Evolutionary conservation across 35 echinoderm and acorn worm species (phyloP).

Genomic region (Apostichopus californicus): DNA sequence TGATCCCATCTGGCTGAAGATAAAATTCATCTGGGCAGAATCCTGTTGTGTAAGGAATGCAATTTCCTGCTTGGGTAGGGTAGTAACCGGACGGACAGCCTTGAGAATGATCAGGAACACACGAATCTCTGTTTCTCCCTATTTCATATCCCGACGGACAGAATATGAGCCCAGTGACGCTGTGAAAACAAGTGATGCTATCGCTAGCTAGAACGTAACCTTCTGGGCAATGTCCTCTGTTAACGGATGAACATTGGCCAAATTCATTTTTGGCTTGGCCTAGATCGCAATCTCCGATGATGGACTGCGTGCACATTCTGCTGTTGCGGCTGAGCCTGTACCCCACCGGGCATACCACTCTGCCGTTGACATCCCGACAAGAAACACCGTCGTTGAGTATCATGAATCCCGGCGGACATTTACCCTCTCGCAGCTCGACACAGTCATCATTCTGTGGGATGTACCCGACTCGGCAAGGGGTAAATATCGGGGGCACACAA

Average conservation of each 20-base stretch:
- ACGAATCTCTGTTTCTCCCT: neutral
- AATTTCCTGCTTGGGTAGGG: neutral
- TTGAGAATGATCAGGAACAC: neutral
- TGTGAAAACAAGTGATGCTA: slow-evolving; percentile 4
- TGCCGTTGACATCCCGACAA: slow-evolving; percentile 44
- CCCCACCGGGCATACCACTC: slow-evolving; percentile 20
- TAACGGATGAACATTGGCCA: neutral
- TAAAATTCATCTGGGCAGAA: neutral
- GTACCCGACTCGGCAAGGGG: neutral
- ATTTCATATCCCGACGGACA: slow-evolving; percentile 49
- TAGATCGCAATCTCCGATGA: neutral
- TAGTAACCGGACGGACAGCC: neutral
- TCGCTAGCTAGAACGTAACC: slow-evolving; percentile 32
- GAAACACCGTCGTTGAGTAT: slow-evolving; percentile 67
- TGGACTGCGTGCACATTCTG: neutral
- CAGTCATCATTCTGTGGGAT: neutral
- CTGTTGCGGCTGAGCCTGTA: slow-evolving; percentile 47
- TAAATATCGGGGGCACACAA: slow-evolving; percentile 13
- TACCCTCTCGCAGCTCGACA: neutral
- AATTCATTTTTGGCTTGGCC: neutral
- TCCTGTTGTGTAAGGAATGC: neutral
- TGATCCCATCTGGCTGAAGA: slow-evolving; percentile 6
- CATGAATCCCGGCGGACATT: slow-evolving; percentile 63
- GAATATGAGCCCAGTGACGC: neutral
- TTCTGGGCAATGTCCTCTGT: slow-evolving; percentile 17